These are phyloP conservation scores for Cephus cinctus DNA, from an alignment of 1,140 invertebrate species.

Conservation along the genomic window DNA sequence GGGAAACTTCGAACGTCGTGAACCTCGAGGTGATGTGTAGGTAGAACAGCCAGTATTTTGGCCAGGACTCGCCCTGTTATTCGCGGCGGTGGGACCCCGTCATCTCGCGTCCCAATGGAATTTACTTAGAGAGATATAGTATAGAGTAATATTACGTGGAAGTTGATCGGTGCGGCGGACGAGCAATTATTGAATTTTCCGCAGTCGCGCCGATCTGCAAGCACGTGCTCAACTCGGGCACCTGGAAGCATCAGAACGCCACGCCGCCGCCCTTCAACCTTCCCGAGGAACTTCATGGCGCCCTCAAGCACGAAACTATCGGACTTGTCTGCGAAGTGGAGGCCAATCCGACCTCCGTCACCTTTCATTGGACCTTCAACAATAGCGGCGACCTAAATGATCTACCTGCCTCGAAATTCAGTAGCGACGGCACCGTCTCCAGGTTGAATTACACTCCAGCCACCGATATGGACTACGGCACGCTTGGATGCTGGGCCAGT, in stretches of 20 bases:
- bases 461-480: conserved; percentile 72
- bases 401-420: conserved; percentile 51
- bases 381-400: conserved; percentile 58
- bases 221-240: conserved; percentile 33
- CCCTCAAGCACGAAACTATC: conserved; percentile 61
- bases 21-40: conserved; percentile 63
- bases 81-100: too few species aligned
- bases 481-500: conserved; percentile 72
- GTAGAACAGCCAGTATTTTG: too few species aligned
- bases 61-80: too few species aligned
- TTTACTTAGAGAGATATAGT: too few species aligned
- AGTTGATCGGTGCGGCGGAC: background rate
- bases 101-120: too few species aligned
- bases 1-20: conserved; percentile 58
- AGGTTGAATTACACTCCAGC: conserved; percentile 60
- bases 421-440: conserved; percentile 54
- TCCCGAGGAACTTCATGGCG: conserved; percentile 56
- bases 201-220: conserved; percentile 63
- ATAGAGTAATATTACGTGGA: too few species aligned
- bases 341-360: conserved; percentile 59
- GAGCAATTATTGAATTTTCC: too few species aligned
- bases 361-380: conserved; percentile 65
- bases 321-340: conserved; percentile 64
- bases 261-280: conserved; percentile 32
- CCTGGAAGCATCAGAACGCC: conserved; percentile 28